Base-by-base conservation (phyloP, 2,888 invertebrate species). In the Caenorhabditis sp. region DNA sequence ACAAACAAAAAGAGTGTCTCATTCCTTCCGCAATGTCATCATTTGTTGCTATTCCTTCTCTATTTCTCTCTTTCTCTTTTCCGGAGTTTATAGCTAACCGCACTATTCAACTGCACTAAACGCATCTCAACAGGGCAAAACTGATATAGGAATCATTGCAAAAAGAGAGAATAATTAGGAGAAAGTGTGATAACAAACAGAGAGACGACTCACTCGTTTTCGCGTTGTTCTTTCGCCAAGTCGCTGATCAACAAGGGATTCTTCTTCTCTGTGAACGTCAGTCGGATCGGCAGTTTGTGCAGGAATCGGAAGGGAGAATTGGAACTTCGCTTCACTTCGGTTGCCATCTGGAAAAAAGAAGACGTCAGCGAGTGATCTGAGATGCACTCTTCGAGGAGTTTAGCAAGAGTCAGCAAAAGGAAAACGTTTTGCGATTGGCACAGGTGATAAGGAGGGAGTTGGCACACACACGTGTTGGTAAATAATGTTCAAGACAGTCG, bases 281-380 rank as follows among this genome's bases (percentile, higher is more conserved):
- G 53, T 44, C 74, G 68, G 44, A 80, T 69, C 11, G 80, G 80
- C 18, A 80, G 53, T 68, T 80, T 80, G 47, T 80, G 80, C 1
- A 80, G 69, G 18, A 80, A 74, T 58, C 74, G 68, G 35, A 80
- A 80, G 5, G 72, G 40, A 1, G 70, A 65, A 5, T 32, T 71
- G 0, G 70, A 65, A 5, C 44, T 71, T 47, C 56, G 58, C n/a
- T 56, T 62, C 18, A 37, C 44, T 13, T 56, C 72, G 18, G 68
- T 11, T 9, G 72, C 35, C 71, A 71, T 79, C 56, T 64, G 70
- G 28, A 62, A 71, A 15, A 26, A 53, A 44, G 37, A 50, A 64
- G 61, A 9, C 24, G 13, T n/a, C 15, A n/a, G 28, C n/a, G 40
- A 56, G 35, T 32, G 47, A 47, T 13, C 60, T 11, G 47, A 28